These are phyloP conservation scores for Brachionichthys hirsutus DNA, from an alignment of 2,113 vertebrate species.

Conservation along the genomic window DNA sequence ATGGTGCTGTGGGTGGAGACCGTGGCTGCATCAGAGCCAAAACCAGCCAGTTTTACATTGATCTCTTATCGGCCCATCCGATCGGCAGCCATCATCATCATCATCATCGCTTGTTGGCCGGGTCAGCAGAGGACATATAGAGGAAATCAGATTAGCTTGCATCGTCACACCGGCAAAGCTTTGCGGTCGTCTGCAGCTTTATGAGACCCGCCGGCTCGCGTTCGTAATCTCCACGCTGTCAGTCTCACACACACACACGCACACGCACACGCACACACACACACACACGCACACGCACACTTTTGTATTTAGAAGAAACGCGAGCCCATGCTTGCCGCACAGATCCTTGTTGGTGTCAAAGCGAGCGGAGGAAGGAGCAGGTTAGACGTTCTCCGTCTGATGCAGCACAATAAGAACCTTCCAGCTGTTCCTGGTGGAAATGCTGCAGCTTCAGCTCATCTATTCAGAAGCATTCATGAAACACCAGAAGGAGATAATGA, in stretches of 20 bases:
- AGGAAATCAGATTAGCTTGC: conserved; percentile 60
- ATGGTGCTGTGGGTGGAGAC: too few relatives aligned
- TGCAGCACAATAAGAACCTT: too few relatives aligned
- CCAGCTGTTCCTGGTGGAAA: too few relatives aligned
- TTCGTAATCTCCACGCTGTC: conserved; percentile 32
- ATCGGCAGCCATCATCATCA: conserved; percentile 26
- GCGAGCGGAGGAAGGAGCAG: conserved; percentile 14
- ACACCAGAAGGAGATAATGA: too few relatives aligned
- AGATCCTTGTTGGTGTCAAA: not conserved
- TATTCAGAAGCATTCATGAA: too few relatives aligned
- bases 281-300: not conserved
- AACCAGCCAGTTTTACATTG: too few relatives aligned
- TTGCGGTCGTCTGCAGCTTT: conserved; percentile 41
- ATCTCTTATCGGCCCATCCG: too few relatives aligned
- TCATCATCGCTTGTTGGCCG: not conserved
- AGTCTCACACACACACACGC: conserved; percentile 1
- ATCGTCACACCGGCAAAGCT: conserved; percentile 20
- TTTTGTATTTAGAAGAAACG: conserved; percentile 18
- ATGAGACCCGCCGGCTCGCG: conserved; percentile 18
- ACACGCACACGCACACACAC: not conserved
- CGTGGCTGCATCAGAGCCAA: too few relatives aligned
- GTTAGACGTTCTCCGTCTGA: too few relatives aligned
- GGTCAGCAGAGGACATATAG: conserved; percentile 43
- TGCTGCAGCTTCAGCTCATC: too few relatives aligned
- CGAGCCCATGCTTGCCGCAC: not conserved